Evolutionary conservation across 2,888 invertebrate species (phyloP), one percentile per base, ranked within the genome.

Genomic region (Dermolepida albohirtum): DNA sequence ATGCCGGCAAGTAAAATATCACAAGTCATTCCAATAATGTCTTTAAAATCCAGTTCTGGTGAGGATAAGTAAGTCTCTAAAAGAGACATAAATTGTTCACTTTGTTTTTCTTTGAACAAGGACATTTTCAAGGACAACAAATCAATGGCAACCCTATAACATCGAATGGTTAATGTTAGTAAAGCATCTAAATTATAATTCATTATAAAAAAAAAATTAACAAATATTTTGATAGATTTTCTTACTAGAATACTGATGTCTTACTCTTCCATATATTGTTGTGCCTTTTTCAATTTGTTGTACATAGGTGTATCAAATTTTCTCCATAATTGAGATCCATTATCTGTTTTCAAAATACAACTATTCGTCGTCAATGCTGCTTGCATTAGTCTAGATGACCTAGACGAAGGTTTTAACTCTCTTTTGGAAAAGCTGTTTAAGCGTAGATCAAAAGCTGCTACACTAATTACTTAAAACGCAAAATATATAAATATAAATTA

Each of bases 1-100:
- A 95, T 89, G 66, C 95, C 94, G 62, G 94, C 96, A 78, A 96
- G 86, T 22, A 96, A 82, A 78, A 95, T 89, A 82, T 96, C 96
- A 43, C 92, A 91, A 68, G 92, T 89, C 86, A 94, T 91, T 65
- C 94, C 94, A 51, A 91, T 85, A n/a, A 95, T 86, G 81, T 96
- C 95, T 78, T 90, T 91, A 16, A 89, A 84, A 80, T 93, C 91
- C 4, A 94, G 79, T 74, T 89, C 88, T 0, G 90, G 86, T 69
- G 90, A 89, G 64, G 87, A 83, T 2, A 95, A 80, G 81, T 94
- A 95, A 17, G 87, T 87, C 69, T 88, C 87, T 50, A 95, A 80
- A 10, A 95, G 69, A 2, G 66, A 82, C 6, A 16, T 70, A 16
- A 74, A 68, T 65, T 69, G 68, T 50, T 73, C 72, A 65, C 66